Percentiles rank a stretch among this genome's conserved stretches.
Evolutionary conservation across 2,888 invertebrate genomes (phyloP).

Genomic region (Argyresthia goedartella): DNA sequence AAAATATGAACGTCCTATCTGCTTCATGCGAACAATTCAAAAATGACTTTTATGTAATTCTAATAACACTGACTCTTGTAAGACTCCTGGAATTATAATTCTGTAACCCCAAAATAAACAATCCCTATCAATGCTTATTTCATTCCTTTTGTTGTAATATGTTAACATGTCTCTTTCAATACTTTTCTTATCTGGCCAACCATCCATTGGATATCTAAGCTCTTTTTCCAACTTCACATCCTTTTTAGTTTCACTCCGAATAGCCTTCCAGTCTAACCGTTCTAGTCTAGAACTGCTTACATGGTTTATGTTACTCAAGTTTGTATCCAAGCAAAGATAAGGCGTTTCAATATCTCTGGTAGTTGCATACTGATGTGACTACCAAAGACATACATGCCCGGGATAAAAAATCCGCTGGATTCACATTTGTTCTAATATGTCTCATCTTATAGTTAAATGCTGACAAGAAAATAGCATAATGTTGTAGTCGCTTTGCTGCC

Average conservation of each 20-base stretch:
- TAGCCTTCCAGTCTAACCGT: background rate
- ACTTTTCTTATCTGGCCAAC: too few species aligned
- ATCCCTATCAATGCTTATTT: background rate
- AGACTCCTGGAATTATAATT: background rate
- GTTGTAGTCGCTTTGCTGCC: background rate
- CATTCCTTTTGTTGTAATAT: background rate
- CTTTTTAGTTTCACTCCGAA: background rate
- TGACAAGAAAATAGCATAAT: constrained; percentile 1
- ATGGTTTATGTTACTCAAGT: background rate
- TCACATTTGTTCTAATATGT: background rate
- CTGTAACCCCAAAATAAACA: constrained; percentile 1
- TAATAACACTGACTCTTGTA: background rate
- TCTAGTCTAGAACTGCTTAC: background rate
- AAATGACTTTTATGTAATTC: constrained; percentile 2
- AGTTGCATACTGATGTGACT: background rate
- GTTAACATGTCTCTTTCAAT: background rate
- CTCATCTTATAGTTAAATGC: background rate
- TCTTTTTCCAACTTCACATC: background rate
- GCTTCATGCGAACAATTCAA: background rate
- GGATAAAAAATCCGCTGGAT: constrained; percentile 1
- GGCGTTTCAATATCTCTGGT: background rate
- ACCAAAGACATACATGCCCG: too few species aligned
- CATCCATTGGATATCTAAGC: background rate
- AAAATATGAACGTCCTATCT: constrained; percentile 1
- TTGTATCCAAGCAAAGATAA: background rate